Percentiles rank a stretch among this genome's conserved stretches.
Conservation (phyloP, 2,888 invertebrate genomes). For the Cabera pusaria region DNA sequence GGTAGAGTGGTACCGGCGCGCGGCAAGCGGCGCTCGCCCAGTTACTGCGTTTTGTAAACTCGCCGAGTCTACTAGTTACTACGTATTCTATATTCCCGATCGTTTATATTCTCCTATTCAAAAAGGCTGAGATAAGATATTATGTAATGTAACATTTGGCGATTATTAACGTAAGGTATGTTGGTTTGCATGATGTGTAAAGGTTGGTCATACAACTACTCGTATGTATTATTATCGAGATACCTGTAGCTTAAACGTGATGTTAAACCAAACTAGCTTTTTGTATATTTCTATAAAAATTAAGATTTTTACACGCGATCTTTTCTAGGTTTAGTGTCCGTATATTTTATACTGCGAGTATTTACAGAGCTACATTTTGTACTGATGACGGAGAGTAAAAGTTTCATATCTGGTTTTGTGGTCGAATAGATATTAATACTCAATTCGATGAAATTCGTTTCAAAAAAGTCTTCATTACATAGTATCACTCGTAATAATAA, state of each 20-base stretch:
- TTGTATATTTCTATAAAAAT: constrained; percentile 78
- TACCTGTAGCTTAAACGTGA: constrained; percentile 54
- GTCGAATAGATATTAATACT: constrained; percentile 20
- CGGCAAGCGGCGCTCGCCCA: constrained; percentile 5
- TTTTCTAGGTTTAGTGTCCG: constrained; percentile 62
- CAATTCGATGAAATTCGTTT: constrained; percentile 4
- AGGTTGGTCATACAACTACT: constrained; percentile 26
- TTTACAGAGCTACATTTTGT: constrained; percentile 30
- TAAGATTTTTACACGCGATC: constrained; percentile 71
- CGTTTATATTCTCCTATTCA: constrained; percentile 79
- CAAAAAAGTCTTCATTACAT: constrained; percentile 1
- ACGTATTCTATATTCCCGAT: constrained; percentile 71
- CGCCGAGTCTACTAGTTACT: constrained; percentile 69
- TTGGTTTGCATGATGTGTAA: constrained; percentile 24
- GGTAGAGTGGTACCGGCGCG: constrained; percentile 62
- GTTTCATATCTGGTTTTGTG: constrained; percentile 11
- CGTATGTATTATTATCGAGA: constrained; percentile 30
- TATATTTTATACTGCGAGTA: constrained; percentile 68
- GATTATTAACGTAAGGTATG: constrained; percentile 58
- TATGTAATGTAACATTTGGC: constrained; percentile 72
- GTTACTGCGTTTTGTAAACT: constrained; percentile 58
- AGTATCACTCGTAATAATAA: background rate
- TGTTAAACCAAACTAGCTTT: constrained; percentile 71
- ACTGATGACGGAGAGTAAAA: constrained; percentile 23
- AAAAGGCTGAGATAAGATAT: constrained; percentile 79